Evolutionary conservation across 2,113 vertebrate species (phyloP).

Genomic region (Pholis gunnellus): DNA sequence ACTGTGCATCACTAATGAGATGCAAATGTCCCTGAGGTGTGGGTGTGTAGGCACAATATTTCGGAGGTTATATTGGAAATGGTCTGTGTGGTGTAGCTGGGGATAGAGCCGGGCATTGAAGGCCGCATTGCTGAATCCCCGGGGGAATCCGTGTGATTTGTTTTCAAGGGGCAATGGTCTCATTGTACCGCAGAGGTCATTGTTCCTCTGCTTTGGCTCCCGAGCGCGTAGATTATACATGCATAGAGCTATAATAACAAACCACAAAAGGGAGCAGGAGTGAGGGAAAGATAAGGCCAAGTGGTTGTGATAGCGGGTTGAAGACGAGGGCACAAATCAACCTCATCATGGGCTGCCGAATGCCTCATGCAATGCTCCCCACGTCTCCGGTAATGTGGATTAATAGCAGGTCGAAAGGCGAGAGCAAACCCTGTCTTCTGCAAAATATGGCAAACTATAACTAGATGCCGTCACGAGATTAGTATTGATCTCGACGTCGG

Average conservation of each 20-base stretch:
- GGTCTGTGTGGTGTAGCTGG: conserved; percentile 1
- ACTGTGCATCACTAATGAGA: conserved; percentile 60
- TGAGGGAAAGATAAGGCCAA: conserved; percentile 16
- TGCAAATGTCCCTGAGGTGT: conserved; percentile 43
- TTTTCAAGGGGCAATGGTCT: conserved; percentile 50
- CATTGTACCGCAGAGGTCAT: conserved; percentile 65
- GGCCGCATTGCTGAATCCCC: conserved; percentile 1
- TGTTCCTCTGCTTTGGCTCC: conserved; percentile 53
- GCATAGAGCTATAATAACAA: conserved; percentile 49
- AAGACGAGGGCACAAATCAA: conserved; percentile 18
- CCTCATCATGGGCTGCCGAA: conserved; percentile 19
- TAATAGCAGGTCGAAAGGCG: conserved; percentile 45
- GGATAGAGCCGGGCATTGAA: not conserved
- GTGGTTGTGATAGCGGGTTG: conserved; percentile 27
- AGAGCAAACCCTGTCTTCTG: conserved; percentile 4
- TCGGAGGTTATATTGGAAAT: conserved; percentile 15
- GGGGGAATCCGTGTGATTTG: conserved; percentile 48
- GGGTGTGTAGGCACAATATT: conserved; percentile 35
- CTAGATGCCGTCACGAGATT: conserved; percentile 16
- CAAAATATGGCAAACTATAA: conserved; percentile 21
- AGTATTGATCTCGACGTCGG: conserved; percentile 4
- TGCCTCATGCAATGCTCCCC: conserved; percentile 9
- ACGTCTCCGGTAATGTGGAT: conserved; percentile 45
- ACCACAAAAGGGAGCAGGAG: conserved; percentile 44
- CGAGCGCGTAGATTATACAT: conserved; percentile 41